Conservation (phyloP, 2,888 invertebrate species). For the Erebia palarica region DNA sequence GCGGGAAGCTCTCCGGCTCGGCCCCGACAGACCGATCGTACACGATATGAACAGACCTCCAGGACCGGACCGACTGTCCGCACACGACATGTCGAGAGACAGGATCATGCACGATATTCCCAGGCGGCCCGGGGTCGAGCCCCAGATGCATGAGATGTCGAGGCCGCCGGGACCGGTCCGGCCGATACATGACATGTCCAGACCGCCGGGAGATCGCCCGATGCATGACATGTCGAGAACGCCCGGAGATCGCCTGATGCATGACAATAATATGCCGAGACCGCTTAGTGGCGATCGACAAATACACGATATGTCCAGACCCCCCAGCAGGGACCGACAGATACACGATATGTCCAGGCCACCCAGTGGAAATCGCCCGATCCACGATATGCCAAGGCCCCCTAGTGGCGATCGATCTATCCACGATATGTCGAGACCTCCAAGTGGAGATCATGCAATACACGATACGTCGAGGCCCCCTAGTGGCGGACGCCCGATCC, state of each 20-base stretch:
- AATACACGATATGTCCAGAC: slow-evolving; percentile 24
- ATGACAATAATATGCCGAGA: slow-evolving; percentile 12
- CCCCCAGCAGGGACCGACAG: slow-evolving; percentile 22
- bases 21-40: slow-evolving; percentile 20
- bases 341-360: slow-evolving; percentile 33
- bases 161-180: slow-evolving; percentile 26
- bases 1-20: slow-evolving; percentile 29
- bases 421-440: slow-evolving; percentile 29
- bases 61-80: slow-evolving; percentile 19
- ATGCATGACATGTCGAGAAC: slow-evolving; percentile 32
- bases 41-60: slow-evolving; percentile 26
- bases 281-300: background rate
- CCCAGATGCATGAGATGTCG: slow-evolving; percentile 34
- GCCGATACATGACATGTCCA: slow-evolving; percentile 29
- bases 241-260: slow-evolving; percentile 26
- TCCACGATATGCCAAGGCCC: slow-evolving; percentile 26
- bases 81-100: slow-evolving; percentile 28
- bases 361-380: background rate
- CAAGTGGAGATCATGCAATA: slow-evolving; percentile 28
- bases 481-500: slow-evolving; percentile 24
- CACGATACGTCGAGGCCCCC: slow-evolving; percentile 28
- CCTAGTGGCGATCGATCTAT: slow-evolving; percentile 30
- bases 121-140: slow-evolving; percentile 18
- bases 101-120: slow-evolving; percentile 19
- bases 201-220: slow-evolving; percentile 28